Conservation (phyloP, 2,888 invertebrate species). For the Scelioninae gen. 1 region DNA sequence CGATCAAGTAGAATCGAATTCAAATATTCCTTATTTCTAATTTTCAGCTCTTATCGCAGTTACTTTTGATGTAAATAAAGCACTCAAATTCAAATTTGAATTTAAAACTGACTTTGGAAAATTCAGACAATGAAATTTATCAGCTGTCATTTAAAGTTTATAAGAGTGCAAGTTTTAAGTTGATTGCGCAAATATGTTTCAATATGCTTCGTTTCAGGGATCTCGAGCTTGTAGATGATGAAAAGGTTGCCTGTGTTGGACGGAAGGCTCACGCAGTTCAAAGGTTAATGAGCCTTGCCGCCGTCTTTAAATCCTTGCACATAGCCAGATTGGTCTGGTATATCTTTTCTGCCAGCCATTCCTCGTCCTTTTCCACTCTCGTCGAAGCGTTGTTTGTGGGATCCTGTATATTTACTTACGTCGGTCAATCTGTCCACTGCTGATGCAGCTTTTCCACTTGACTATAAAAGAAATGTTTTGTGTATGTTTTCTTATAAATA, state of each 20-base stretch:
- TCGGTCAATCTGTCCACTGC: conserved; percentile 92
- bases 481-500: too few species aligned
- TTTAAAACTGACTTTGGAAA: neutral
- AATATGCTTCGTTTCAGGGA: conserved; percentile 35
- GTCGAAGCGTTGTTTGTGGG: conserved; percentile 94
- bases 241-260: conserved; percentile 32
- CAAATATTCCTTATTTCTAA: too few species aligned
- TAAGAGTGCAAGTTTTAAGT: neutral
- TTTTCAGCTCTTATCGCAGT: too few species aligned
- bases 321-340: conserved; percentile 90
- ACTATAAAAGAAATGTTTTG: conserved; percentile 70
- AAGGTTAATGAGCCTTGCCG: conserved; percentile 84
- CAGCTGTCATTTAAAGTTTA: neutral
- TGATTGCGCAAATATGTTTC: conserved; percentile 17
- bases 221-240: conserved; percentile 18
- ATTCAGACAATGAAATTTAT: neutral
- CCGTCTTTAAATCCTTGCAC: conserved; percentile 93
- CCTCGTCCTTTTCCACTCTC: conserved; percentile 94
- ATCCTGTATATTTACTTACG: conserved; percentile 94
- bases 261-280: conserved; percentile 40
- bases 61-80: neutral
- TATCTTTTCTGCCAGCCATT: conserved; percentile 91
- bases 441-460: conserved; percentile 83
- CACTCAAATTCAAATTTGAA: neutral
- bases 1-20: too few species aligned